These are phyloP conservation scores for Pogona vitticeps DNA, from an alignment of 2,113 vertebrate species.

Conservation along the genomic window DNA sequence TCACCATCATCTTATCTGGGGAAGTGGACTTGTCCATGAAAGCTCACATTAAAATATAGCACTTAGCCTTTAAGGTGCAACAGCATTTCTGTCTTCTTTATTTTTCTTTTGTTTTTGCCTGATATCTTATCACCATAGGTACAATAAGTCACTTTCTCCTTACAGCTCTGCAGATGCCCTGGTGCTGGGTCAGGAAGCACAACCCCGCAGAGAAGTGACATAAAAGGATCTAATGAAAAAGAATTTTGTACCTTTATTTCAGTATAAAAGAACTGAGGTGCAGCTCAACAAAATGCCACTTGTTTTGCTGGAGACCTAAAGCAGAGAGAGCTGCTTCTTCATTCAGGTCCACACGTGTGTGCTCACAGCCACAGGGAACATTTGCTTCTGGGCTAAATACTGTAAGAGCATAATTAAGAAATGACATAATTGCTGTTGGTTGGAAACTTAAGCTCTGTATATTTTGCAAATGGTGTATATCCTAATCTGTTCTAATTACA, in stretches of 20 bases:
- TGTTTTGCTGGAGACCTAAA: not conserved
- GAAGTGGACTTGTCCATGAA: no score
- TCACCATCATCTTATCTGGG: no score
- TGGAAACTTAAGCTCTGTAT: constrained; percentile 17
- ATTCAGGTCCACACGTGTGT: not conserved
- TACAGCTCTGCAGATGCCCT: not conserved
- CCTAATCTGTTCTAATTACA: constrained; percentile 35
- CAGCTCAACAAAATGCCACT: not conserved
- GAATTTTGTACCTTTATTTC: not conserved
- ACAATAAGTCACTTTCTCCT: not conserved
- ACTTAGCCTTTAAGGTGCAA: no score
- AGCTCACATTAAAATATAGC: no score
- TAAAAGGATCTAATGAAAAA: not conserved
- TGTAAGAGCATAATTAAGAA: constrained; percentile 29
- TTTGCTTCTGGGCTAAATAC: constrained; percentile 19
- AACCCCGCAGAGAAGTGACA: not conserved
- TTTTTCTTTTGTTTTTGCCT: no score
- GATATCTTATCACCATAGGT: no score
- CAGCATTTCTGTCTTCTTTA: no score
- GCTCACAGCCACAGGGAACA: not conserved
- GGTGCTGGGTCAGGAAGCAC: not conserved
- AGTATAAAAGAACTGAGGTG: not conserved
- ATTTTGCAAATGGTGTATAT: constrained; percentile 36
- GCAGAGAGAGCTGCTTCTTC: not conserved
- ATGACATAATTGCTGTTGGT: constrained; percentile 18